Conservation (phyloP, 2,797 vertebrate species). For the Bradypus variegatus region DNA sequence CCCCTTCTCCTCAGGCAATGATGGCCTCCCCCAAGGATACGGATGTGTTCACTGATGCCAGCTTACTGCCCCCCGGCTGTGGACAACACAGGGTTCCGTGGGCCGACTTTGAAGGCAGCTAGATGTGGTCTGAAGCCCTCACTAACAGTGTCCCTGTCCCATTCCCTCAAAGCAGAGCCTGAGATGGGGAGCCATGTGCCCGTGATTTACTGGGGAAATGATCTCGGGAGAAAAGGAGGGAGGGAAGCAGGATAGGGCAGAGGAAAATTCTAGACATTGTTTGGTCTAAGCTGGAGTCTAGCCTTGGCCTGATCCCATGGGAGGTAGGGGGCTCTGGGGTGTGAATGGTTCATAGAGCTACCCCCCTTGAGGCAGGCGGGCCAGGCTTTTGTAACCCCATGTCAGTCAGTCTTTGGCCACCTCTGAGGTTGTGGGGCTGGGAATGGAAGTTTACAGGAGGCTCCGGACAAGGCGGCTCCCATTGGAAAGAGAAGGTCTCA, state of each 20-base stretch:
- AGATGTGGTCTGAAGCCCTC: neutral
- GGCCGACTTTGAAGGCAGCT: neutral
- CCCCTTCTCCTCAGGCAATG: neutral
- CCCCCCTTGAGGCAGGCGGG: neutral
- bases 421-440: neutral
- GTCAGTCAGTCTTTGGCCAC: neutral
- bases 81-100: neutral
- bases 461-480: neutral
- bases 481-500: neutral
- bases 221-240: neutral
- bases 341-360: neutral
- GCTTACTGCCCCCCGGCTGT: neutral
- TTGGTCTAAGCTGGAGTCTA: neutral
- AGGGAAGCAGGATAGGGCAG: neutral
- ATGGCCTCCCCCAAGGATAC: neutral
- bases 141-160: neutral
- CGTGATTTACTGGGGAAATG: neutral
- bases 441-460: neutral
- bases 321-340: neutral
- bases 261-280: neutral
- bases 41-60: neutral
- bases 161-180: neutral
- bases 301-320: neutral
- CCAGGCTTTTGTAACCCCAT: neutral
- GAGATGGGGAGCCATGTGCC: neutral